A percentile compares a stretch with the other conserved stretches of the same genome.
These are phyloP conservation scores for Medauroidea extradentata DNA, from an alignment of 1,140 invertebrate species.

Conservation along the genomic window DNA sequence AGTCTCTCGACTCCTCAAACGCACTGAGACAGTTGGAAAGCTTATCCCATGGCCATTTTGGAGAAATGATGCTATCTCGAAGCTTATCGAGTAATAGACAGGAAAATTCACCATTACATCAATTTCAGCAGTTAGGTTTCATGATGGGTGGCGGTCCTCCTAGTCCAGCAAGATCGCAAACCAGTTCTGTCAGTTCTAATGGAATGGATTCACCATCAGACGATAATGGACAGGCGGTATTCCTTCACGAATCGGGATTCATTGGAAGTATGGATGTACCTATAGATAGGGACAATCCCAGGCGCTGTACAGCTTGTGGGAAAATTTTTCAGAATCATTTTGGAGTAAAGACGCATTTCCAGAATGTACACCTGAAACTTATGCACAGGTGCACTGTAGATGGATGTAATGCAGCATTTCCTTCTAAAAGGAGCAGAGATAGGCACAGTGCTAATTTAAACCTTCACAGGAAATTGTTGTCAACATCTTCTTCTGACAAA, in stretches of 20 bases:
- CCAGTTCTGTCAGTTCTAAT: conserved; percentile 53
- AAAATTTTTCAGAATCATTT: conserved; percentile 94
- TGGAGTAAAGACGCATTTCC: conserved; percentile 92
- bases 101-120: no score
- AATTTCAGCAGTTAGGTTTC: conserved; percentile 31
- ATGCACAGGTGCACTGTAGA: conserved; percentile 95
- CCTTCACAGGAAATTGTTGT: conserved; percentile 82
- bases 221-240: conserved; percentile 54
- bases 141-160: conserved; percentile 42
- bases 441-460: conserved; percentile 90
- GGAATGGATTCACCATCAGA: conserved; percentile 52
- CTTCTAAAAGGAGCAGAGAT: conserved; percentile 90
- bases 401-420: conserved; percentile 93
- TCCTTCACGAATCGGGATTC: conserved; percentile 62
- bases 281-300: conserved; percentile 76
- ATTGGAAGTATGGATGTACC: conserved; percentile 74
- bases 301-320: conserved; percentile 85
- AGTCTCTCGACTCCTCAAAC: conserved; percentile 60
- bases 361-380: conserved; percentile 91
- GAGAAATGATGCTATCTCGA: conserved; percentile 42
- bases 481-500: conserved; percentile 57
- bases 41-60: conserved; percentile 72
- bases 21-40: conserved; percentile 73
- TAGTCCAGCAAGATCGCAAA: conserved; percentile 52
- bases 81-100: no score